A percentile compares a stretch with the other conserved stretches of the same genome.
Conservation (phyloP, 1,140 invertebrate species). For the Bacillus rossius region DNA sequence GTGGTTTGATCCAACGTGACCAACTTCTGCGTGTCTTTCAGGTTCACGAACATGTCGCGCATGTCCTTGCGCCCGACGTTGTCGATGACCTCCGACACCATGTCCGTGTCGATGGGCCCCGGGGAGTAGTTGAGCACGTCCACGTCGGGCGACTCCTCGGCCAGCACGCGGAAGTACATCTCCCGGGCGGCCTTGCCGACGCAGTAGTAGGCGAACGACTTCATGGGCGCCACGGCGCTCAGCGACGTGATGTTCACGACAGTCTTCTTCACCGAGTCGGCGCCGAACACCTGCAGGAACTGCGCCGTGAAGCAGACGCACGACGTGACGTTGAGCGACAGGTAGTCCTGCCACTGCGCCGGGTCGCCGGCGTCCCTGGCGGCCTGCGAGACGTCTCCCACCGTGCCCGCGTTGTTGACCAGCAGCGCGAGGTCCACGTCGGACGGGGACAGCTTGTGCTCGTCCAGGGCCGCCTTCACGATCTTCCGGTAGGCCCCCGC, state of each 20-base stretch:
- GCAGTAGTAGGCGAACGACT: slow-evolving; percentile 74
- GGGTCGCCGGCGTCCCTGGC: slow-evolving; percentile 54
- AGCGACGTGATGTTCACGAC: slow-evolving; percentile 89
- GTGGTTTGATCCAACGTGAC: slow-evolving; percentile 74
- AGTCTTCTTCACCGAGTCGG: slow-evolving; percentile 40
- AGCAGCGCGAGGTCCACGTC: slow-evolving; percentile 65
- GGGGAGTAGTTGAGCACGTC: slow-evolving; percentile 89
- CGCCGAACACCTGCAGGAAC: slow-evolving; percentile 57
- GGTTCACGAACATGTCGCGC: slow-evolving; percentile 54
- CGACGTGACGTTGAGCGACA: slow-evolving; percentile 70
- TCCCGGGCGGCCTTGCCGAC: slow-evolving; percentile 87
- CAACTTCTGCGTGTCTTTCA: slow-evolving; percentile 50
- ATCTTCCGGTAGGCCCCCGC: slow-evolving; percentile 44
- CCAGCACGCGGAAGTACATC: slow-evolving; percentile 81
- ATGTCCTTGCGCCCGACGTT: slow-evolving; percentile 53
- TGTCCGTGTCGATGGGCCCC: slow-evolving; percentile 87
- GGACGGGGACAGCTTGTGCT: slow-evolving; percentile 33
- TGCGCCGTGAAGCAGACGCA: slow-evolving; percentile 66
- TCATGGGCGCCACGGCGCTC: slow-evolving; percentile 67
- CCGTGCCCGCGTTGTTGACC: slow-evolving; percentile 85
- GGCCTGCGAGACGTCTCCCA: slow-evolving; percentile 65
- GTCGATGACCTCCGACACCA: slow-evolving; percentile 64
- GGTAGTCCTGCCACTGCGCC: slow-evolving; percentile 58
- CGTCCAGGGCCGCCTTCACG: slow-evolving; percentile 40
- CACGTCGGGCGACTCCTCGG: slow-evolving; percentile 69